Conservation (phyloP, 2,797 vertebrate species). For the Crenuchus spilurus region DNA sequence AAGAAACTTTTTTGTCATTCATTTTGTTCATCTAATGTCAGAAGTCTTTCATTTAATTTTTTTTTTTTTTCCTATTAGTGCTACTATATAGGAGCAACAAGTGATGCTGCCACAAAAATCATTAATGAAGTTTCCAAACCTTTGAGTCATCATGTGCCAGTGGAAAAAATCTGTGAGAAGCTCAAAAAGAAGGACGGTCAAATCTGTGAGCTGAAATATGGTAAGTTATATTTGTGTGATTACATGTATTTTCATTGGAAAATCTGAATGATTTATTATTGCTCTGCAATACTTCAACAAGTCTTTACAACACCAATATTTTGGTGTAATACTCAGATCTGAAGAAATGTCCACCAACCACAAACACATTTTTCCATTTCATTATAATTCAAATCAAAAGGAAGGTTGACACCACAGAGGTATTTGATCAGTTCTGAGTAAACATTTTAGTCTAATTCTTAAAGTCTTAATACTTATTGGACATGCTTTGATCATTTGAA, state of each 20-base stretch:
- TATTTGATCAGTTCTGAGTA: no score
- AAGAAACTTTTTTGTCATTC: conserved; percentile 59
- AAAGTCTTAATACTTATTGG: no score
- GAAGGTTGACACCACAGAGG: no score
- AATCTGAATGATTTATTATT: background rate
- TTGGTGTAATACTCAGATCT: no score
- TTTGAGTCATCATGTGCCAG: conserved; percentile 89
- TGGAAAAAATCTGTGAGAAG: conserved; percentile 95
- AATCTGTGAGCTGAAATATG: conserved; percentile 96
- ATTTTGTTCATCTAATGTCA: background rate
- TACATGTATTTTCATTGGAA: no score
- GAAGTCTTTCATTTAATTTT: background rate
- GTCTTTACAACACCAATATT: no score
- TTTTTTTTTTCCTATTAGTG: conserved; percentile 74
- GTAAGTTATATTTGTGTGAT: conserved; percentile 70
- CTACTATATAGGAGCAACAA: conserved; percentile 95
- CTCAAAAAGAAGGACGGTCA: conserved; percentile 96
- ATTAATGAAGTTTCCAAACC: conserved; percentile 95
- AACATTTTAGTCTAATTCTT: no score
- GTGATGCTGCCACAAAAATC: conserved; percentile 95
- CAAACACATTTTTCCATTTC: no score
- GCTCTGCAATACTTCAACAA: no score
- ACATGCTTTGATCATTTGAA: no score
- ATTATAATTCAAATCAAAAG: no score
- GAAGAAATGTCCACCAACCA: no score